Evolutionary conservation across 2,113 vertebrate genomes (phyloP).

Genomic region (Muscicapa adusta): DNA sequence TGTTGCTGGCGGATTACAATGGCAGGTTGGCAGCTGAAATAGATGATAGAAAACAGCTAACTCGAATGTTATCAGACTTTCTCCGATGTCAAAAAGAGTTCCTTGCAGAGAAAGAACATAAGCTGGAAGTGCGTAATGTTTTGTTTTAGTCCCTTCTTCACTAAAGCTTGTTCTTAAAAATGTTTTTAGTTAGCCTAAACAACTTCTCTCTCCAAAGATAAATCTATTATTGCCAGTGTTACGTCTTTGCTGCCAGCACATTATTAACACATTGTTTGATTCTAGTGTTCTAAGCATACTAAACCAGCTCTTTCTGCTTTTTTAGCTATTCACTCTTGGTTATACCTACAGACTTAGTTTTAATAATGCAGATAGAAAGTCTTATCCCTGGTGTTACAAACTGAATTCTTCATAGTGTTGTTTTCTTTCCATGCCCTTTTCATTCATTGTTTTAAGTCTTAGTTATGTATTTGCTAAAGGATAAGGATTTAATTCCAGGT

Average conservation of each 20-base stretch:
- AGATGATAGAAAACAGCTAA: constrained; percentile 95
- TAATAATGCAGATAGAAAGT: background rate
- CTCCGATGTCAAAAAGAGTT: constrained; percentile 95
- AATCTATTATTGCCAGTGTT: background rate
- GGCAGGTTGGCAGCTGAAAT: constrained; percentile 97
- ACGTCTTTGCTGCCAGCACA: background rate
- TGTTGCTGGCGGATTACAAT: constrained; percentile 97
- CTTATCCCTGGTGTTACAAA: background rate
- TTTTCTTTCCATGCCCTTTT: background rate
- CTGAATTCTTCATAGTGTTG: background rate
- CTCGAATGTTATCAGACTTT: constrained; percentile 89
- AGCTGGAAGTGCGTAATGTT: constrained; percentile 95
- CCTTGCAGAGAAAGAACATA: constrained; percentile 95
- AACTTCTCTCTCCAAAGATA: constrained; percentile 8
- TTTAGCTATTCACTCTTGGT: background rate
- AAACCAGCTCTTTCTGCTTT: background rate
- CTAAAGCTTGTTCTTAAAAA: constrained; percentile 48
- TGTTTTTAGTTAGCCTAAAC: constrained; percentile 37
- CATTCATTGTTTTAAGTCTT: background rate
- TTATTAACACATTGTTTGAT: background rate
- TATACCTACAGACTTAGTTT: background rate
- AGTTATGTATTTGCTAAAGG: background rate
- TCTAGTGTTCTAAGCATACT: background rate
- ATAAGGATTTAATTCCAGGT: background rate
- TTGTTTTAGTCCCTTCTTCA: constrained; percentile 65